These are phyloP conservation scores for Corythoichthys intestinalis DNA, from an alignment of 2,113 vertebrate genomes.

Conservation along the genomic window DNA sequence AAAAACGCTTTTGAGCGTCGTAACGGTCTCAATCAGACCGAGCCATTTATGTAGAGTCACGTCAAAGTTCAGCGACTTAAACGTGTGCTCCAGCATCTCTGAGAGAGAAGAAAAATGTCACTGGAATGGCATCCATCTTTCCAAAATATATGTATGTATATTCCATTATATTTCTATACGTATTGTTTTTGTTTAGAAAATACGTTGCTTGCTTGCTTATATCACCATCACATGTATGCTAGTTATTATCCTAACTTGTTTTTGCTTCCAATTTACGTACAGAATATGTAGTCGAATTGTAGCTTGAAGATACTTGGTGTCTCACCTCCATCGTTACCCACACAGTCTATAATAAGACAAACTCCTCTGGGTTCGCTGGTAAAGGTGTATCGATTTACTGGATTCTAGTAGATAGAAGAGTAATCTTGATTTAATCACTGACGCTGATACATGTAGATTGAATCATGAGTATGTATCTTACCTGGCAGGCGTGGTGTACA, in stretches of 20 bases:
- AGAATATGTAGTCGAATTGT: not conserved
- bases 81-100: constrained; percentile 76
- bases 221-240: no score
- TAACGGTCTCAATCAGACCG: constrained; percentile 6
- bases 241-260: no score
- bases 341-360: constrained; percentile 90
- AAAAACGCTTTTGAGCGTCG: constrained; percentile 51
- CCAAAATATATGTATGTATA: not conserved
- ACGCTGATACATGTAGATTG: no score
- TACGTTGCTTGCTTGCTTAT: no score
- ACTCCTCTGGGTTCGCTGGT: constrained; percentile 75
- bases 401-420: constrained; percentile 36
- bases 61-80: constrained; percentile 73
- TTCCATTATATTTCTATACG: no score
- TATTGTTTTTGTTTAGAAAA: no score
- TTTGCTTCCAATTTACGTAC: no score
- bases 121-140: not conserved
- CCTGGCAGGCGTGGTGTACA: not conserved
- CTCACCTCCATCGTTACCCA: constrained; percentile 84
- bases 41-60: constrained; percentile 63
- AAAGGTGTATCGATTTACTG: constrained; percentile 77
- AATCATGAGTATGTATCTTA: not conserved
- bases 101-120: constrained; percentile 22
- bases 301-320: constrained; percentile 2
- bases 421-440: no score